Base-by-base conservation (phyloP, 2,888 invertebrate species). In the Ashinkailepas kermadecensis region DNA sequence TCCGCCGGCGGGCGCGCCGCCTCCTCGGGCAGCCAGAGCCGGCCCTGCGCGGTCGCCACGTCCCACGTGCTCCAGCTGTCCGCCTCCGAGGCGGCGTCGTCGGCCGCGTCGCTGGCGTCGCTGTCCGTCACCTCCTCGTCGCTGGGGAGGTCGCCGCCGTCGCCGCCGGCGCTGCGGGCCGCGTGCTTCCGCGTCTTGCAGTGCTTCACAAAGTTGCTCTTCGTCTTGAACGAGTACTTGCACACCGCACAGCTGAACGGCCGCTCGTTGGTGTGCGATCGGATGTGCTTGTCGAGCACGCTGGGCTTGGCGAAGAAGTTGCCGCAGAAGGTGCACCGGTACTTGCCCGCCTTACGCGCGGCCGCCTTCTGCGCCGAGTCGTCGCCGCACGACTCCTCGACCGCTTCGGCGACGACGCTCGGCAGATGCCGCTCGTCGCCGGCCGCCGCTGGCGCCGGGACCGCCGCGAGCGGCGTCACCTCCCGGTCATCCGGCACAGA, bases 191-290 rank as follows among this genome's bases (percentile, higher is more conserved):
- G 81, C 21, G 83, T 82, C 54, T 84, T 82, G 67, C 83, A 82
- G 80, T 84, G 84, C 79, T 84, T 84, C 23, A 83, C 83, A 54
- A 84, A 82, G 82, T 84, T 84, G 57, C 84, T 83, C 78, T 84
- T 84, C 39, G 84, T 84, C 82, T 84, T 84, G 82, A 84, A 84
- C 39, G 83, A 83, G 82, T 25, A 54, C 78, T 82, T 81, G 67
- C 84, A 84, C 78, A 82, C 83, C 7, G 78, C 79, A 78, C 84
- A 84, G n/a, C 83, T 81, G 67, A 83, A 84, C 13, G 84, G 84
- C 25, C 84, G 81, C 62, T 83, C 82, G 80, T 84, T 83, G 21
- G 84, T 83, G 82, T 84, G 84, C n/a, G 84, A 83, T 65, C 84
- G 82, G 62, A 83, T 83, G 78, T 84, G 84, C 70, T 84, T 84